Evolutionary conservation across 1,140 invertebrate genomes (phyloP).

Genomic region (Lanistes nyassanus): DNA sequence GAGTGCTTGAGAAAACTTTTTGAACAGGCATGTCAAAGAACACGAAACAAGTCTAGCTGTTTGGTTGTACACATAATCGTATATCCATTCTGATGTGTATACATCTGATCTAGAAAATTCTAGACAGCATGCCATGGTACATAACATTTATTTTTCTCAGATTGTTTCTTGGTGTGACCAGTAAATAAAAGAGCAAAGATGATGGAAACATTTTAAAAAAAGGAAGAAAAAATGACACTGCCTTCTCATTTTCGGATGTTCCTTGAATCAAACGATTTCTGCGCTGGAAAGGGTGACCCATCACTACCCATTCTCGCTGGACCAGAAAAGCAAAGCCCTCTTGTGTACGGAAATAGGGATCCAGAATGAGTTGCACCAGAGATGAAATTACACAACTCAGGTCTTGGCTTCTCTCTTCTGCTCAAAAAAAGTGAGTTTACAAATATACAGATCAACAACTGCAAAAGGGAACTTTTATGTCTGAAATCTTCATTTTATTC

Average conservation of each 20-base stretch:
- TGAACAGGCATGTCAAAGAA: too few relatives aligned
- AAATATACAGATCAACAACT: not conserved
- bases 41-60: too few relatives aligned
- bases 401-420: constrained; percentile 86
- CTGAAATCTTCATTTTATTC: too few relatives aligned
- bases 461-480: not conserved
- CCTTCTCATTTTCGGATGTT: constrained; percentile 40
- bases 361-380: constrained; percentile 86
- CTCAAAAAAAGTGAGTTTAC: constrained; percentile 59
- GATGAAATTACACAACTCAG: constrained; percentile 88
- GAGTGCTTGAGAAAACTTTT: too few relatives aligned
- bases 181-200: too few relatives aligned
- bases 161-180: too few relatives aligned
- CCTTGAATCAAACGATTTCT: constrained; percentile 73
- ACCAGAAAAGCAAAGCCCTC: constrained; percentile 90
- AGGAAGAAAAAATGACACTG: too few relatives aligned
- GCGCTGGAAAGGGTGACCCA: constrained; percentile 88
- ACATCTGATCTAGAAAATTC: too few relatives aligned
- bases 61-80: too few relatives aligned
- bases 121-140: too few relatives aligned
- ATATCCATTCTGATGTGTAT: too few relatives aligned
- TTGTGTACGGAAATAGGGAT: constrained; percentile 85
- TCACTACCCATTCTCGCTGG: constrained; percentile 93
- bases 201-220: not conserved
- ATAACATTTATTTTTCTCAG: too few relatives aligned